A percentile compares a stretch with the other conserved stretches of the same genome.
phyloP scores from a whole-genome alignment of 2,888 invertebrate genomes.

The Mesoligia furuncula region DNA sequence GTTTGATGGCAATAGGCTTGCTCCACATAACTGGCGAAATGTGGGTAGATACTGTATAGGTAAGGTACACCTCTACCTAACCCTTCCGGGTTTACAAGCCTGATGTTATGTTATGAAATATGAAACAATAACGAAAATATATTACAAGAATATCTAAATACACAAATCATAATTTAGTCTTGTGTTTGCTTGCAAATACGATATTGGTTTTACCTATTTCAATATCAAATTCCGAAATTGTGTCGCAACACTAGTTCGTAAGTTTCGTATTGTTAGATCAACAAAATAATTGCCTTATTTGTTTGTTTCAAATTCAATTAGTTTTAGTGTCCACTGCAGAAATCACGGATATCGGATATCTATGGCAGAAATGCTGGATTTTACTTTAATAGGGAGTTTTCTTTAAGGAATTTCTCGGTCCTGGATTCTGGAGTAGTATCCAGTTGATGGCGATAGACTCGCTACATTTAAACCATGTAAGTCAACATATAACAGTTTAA shows the following conservation, averaged over 20 bases:
- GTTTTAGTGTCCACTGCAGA: neutral
- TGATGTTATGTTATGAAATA: neutral
- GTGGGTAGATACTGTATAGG: neutral
- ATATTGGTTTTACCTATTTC: slow-evolving; percentile 32
- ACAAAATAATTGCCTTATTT: slow-evolving; percentile 47
- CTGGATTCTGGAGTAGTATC: neutral
- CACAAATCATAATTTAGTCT: slow-evolving; percentile 21
- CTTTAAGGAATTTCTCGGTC: neutral
- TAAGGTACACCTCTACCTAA: too few relatives aligned
- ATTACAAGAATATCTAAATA: neutral
- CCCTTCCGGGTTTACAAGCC: neutral
- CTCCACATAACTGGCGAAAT: neutral
- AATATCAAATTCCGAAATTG: slow-evolving; percentile 39
- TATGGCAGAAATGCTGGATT: neutral
- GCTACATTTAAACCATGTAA: neutral
- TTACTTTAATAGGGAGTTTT: neutral
- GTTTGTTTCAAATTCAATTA: slow-evolving; percentile 19
- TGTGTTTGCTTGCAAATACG: slow-evolving; percentile 15
- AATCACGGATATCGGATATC: too few relatives aligned
- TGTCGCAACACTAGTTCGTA: slow-evolving; percentile 24
- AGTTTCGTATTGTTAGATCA: slow-evolving; percentile 6
- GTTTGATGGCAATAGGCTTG: neutral
- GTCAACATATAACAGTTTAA: neutral
- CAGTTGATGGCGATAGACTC: too few relatives aligned
- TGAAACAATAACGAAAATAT: neutral